Evolutionary conservation across 2,113 vertebrate species (phyloP), one percentile per base, ranked within the genome.

Genomic region (Cyphomyrus discorhynchus): DNA sequence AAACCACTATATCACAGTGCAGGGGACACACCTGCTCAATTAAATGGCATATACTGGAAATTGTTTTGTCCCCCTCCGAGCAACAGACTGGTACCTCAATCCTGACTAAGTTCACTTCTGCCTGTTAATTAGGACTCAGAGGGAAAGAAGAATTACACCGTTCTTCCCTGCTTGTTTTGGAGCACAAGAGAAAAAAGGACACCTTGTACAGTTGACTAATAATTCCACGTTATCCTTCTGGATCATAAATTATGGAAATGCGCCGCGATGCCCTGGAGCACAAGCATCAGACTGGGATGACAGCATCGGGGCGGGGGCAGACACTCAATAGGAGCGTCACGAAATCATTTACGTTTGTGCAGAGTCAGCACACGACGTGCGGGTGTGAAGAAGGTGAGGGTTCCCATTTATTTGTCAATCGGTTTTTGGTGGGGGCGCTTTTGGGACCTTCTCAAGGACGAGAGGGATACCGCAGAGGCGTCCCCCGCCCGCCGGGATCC

Each of bases 201-300:
- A 49, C 66, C 13, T n/a, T 24, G 31, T 19, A 62, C 80, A 84
- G 39, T 24, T 46, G 70, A 42, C 9, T 56, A 27, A 47, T 62
- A 85, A 85, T 62, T 83, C 74, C 10, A 84, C 50, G 50, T 24
- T 52, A 39, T 82, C 31, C 10, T 49, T 80, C 88, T 39, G 70
- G 19, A 80, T 80, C 70, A 53, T 53, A 53, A 42, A 89, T 56
- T 56, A 89, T 56, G 66, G 19, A 89, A 89, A 89, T 89, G 74
- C 21, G 8, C 11, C 11, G 4, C 3, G 31, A 27, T 49, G 24
- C 6, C 53, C 53, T 11, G 47, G 46, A 24, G 66, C 31, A 45
- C 27, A 10, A 5, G 31, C 13, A 11, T 49, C 21, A 56, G 47
- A n/a, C n/a, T n/a, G 50, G 74, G 56, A 56, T 10, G 70, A 24